Evolutionary conservation across 2,888 invertebrate genomes (phyloP).

Genomic region (Tenodera sinensis): DNA sequence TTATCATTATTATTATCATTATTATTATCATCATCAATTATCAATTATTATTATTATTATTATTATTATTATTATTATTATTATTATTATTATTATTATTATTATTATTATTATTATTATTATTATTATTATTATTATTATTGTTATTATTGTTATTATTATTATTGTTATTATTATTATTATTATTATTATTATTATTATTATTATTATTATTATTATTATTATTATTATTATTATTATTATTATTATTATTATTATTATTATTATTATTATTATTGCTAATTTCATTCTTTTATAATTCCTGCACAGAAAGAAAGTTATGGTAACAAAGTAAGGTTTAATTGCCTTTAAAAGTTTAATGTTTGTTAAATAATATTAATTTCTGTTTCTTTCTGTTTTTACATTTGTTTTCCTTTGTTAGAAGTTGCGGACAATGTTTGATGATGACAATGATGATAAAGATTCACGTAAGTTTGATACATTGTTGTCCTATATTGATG

Average conservation of each 20-base stretch:
- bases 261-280: neutral
- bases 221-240: neutral
- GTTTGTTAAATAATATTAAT: neutral
- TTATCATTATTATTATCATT: too few species aligned
- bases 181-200: neutral
- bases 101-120: neutral
- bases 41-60: neutral
- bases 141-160: neutral
- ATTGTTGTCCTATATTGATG: neutral
- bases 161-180: neutral
- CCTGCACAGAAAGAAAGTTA: too few species aligned
- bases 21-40: too few species aligned
- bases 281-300: neutral
- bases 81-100: neutral
- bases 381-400: neutral
- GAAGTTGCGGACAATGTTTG: neutral
- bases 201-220: neutral
- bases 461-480: neutral
- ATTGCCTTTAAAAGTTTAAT: neutral
- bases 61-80: neutral
- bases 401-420: conserved; percentile 1
- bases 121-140: neutral
- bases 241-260: neutral
- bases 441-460: neutral
- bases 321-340: too few species aligned